phyloP scores from a whole-genome alignment of 2,113 vertebrate species.

The Phalacrocorax pelagicus region DNA sequence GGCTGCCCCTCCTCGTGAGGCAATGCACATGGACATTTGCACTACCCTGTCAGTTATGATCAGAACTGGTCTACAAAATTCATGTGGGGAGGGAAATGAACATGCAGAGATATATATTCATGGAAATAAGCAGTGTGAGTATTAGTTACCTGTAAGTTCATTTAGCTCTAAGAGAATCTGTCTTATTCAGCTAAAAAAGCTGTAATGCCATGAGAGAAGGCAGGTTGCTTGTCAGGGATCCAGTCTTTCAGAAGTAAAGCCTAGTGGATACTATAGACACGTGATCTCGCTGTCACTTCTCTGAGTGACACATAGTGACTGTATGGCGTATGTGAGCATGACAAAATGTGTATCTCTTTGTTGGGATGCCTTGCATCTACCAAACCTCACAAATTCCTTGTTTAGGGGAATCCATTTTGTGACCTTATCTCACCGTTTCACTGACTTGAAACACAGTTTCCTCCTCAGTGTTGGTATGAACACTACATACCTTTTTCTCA shows the following conservation, averaged over 20 bases:
- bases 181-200: background rate
- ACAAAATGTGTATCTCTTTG: background rate
- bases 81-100: background rate
- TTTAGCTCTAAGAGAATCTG: background rate
- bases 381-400: background rate
- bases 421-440: background rate
- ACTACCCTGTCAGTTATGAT: background rate
- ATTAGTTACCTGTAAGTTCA: background rate
- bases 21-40: background rate
- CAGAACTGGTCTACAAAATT: background rate
- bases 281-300: background rate
- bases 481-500: background rate
- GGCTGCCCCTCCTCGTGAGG: rapidly evolving
- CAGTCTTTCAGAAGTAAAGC: background rate
- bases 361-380: background rate
- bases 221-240: background rate
- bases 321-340: background rate
- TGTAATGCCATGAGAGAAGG: background rate
- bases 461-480: background rate
- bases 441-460: background rate
- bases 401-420: background rate
- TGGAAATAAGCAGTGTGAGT: background rate
- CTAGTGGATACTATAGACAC: background rate
- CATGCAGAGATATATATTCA: background rate
- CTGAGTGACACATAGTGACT: background rate